Conservation (phyloP, 2,797 vertebrate species). For the Babyrousa celebensis region DNA sequence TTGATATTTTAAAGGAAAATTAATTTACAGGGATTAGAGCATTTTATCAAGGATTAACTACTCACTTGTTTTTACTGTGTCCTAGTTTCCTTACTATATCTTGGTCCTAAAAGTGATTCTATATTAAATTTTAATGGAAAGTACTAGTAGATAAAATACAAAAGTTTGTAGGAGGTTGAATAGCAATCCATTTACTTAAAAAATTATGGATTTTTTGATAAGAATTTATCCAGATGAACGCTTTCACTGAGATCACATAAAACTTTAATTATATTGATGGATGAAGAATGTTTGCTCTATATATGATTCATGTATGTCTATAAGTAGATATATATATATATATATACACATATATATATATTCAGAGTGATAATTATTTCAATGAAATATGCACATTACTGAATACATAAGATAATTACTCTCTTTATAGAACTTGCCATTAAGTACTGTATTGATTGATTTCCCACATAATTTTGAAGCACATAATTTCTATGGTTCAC, state of each 20-base stretch:
- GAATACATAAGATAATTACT: neutral
- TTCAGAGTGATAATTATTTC: neutral
- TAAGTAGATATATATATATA: neutral
- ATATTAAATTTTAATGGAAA: conserved; percentile 16
- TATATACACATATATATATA: neutral
- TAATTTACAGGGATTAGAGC: neutral
- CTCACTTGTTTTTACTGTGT: neutral
- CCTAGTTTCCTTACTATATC: neutral
- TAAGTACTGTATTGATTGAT: neutral
- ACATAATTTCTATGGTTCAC: neutral
- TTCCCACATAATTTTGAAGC: neutral
- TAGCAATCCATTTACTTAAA: neutral
- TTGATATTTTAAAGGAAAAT: neutral
- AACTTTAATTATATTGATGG: neutral
- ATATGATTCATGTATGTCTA: neutral
- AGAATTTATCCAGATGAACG: neutral
- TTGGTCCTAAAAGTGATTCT: neutral
- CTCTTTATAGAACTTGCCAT: neutral
- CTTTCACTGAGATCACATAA: neutral
- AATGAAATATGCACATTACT: neutral
- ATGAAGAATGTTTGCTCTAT: neutral
- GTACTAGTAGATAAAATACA: conserved; percentile 31
- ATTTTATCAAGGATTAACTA: neutral
- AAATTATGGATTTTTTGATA: neutral
- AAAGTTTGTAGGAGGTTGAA: neutral